Evolutionary conservation across 2,888 invertebrate species (phyloP).

Genomic region (Bimastos eiseni): DNA sequence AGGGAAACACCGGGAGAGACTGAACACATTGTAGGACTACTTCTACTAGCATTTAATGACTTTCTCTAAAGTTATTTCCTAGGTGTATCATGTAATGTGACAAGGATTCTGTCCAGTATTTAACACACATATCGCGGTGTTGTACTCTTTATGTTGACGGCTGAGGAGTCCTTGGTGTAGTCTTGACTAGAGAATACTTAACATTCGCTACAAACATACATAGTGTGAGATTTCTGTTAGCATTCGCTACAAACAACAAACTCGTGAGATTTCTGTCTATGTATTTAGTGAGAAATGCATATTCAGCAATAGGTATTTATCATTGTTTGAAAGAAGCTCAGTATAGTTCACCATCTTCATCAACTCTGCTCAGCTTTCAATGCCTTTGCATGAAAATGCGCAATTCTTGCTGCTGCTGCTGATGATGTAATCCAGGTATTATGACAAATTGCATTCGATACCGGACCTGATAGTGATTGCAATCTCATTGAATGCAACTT

Average conservation of each 20-base stretch:
- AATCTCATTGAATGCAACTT: neutral
- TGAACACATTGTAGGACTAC: neutral
- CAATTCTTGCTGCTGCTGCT: neutral
- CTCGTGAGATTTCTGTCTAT: neutral
- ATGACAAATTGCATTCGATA: neutral
- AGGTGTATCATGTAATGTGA: neutral
- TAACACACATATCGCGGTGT: neutral
- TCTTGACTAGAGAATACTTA: neutral
- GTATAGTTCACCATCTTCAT: neutral
- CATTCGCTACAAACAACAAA: too few species aligned
- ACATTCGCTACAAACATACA: neutral
- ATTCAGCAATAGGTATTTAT: neutral
- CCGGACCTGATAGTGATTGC: neutral
- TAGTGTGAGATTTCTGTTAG: too few species aligned
- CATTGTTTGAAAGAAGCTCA: neutral
- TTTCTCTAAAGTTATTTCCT: neutral
- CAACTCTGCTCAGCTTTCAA: neutral
- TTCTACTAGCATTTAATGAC: neutral
- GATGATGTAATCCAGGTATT: too few species aligned
- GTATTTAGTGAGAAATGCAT: neutral
- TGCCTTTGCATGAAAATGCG: neutral
- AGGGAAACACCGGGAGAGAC: neutral
- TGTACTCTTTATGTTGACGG: neutral
- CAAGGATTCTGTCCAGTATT: neutral
- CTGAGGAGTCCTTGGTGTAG: neutral